Conservation (phyloP, 2,797 vertebrate genomes). For the Falco concolor region DNA sequence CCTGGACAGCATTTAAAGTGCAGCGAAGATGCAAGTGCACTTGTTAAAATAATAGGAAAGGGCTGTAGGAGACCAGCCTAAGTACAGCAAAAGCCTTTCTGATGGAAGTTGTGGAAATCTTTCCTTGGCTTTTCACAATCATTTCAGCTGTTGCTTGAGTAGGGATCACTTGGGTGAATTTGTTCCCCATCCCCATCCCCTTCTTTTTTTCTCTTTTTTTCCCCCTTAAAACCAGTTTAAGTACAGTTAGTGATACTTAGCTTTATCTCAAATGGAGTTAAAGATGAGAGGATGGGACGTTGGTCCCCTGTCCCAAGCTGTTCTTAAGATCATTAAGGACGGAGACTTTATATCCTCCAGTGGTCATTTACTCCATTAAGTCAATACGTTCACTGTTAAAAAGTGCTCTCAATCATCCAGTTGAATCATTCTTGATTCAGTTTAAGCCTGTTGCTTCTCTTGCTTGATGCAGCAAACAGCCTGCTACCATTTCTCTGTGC, state of each 20-base stretch:
- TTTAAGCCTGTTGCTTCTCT: not conserved
- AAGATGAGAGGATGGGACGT: not conserved
- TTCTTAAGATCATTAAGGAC: not conserved
- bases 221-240: not conserved
- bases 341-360: not conserved
- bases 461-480: not conserved
- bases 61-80: not conserved
- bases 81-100: not conserved
- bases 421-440: not conserved
- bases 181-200: rapidly evolving
- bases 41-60: not conserved
- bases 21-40: not conserved
- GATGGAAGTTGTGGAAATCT: not conserved
- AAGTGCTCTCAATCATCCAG: not conserved
- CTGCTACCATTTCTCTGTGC: not conserved
- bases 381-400: not conserved
- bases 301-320: not conserved
- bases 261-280: not conserved
- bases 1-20: not conserved
- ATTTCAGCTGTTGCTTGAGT: not conserved
- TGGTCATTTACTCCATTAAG: not conserved
- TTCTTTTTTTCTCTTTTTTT: rapidly evolving
- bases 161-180: not conserved
- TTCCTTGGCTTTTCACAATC: not conserved
- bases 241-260: not conserved